These are phyloP conservation scores for Suricata suricatta DNA, from an alignment of 2,113 vertebrate species.

Conservation along the genomic window DNA sequence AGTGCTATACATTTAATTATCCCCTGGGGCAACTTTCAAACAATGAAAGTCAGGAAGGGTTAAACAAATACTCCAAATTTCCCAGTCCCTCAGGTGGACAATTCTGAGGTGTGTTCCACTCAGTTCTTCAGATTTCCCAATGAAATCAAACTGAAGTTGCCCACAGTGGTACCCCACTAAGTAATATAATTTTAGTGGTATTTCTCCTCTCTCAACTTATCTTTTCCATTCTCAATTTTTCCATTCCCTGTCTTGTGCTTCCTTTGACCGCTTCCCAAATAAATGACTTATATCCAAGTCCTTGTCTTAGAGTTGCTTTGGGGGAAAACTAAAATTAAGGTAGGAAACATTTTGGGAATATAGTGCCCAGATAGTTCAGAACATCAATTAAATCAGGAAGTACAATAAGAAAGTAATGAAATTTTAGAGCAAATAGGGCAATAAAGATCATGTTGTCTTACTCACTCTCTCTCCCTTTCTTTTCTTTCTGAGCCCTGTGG, in stretches of 20 bases:
- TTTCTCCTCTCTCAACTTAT: not conserved
- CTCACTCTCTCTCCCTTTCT: not conserved
- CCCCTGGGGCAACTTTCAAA: not conserved
- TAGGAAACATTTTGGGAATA: not conserved
- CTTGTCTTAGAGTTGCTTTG: not conserved
- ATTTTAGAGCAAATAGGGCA: not conserved
- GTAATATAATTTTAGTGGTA: not conserved
- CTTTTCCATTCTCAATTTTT: not conserved
- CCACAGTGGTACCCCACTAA: not conserved
- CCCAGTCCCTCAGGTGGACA: too few relatives aligned
- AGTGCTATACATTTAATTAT: not conserved
- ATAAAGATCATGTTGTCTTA: not conserved
- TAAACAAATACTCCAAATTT: not conserved
- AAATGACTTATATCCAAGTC: not conserved
- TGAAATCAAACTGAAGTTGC: not conserved
- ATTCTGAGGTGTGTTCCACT: not conserved
- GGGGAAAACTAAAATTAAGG: conserved; percentile 4
- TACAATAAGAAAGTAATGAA: not conserved
- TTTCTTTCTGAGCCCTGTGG: not conserved
- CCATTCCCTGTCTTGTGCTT: not conserved
- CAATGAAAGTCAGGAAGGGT: not conserved
- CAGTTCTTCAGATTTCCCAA: not conserved
- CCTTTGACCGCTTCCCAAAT: not conserved
- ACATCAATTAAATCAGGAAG: not conserved
- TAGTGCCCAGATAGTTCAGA: not conserved